Percentiles rank a stretch among this genome's conserved stretches.
These are phyloP conservation scores for Rhodinocichla rosea DNA, from an alignment of 2,113 vertebrate species.

Conservation along the genomic window DNA sequence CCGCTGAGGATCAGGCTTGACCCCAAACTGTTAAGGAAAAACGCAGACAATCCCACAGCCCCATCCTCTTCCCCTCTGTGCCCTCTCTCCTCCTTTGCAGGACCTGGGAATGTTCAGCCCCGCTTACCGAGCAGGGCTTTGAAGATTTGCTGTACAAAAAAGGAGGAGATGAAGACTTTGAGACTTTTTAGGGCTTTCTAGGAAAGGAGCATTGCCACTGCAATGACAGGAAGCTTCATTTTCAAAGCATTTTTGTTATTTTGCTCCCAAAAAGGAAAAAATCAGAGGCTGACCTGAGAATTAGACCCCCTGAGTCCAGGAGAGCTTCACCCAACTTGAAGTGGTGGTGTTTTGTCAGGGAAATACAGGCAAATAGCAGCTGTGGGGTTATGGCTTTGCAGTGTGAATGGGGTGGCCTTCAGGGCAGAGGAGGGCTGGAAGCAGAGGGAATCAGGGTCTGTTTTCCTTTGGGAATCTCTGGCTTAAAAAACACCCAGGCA, in stretches of 20 bases:
- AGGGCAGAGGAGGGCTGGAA: neutral
- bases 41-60: conserved; percentile 7
- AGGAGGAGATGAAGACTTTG: fast-evolving
- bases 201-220: neutral
- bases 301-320: neutral
- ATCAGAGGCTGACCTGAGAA: neutral
- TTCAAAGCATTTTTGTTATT: neutral
- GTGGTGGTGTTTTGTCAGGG: neutral
- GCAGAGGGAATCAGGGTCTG: neutral
- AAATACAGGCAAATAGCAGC: fast-evolving
- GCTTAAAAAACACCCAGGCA: neutral
- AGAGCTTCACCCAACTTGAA: neutral
- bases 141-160: neutral
- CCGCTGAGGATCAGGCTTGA: conserved; percentile 56
- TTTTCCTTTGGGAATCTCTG: neutral
- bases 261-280: neutral
- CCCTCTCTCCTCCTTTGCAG: neutral
- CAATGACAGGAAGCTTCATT: neutral
- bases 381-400: neutral
- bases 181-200: neutral
- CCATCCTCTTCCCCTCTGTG: neutral
- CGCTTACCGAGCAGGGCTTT: neutral
- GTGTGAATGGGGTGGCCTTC: neutral
- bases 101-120: neutral
- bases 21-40: conserved; percentile 68